Evolutionary conservation across 2,888 invertebrate genomes (phyloP).

Genomic region (Parnassius orleans): DNA sequence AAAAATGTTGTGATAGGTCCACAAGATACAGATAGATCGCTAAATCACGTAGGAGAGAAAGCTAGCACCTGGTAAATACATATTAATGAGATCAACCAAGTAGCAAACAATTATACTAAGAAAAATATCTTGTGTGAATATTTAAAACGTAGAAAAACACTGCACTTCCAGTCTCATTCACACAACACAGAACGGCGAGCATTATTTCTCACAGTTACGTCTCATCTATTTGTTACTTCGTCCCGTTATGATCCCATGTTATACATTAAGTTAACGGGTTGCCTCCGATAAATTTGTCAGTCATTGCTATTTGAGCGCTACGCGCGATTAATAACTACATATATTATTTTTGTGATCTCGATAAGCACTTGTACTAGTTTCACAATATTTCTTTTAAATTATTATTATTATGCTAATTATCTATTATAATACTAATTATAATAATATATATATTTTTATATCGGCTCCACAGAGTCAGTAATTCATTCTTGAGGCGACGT

Average conservation of each 20-base stretch:
- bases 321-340: too few species aligned
- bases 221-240: constrained; percentile 20
- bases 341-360: too few species aligned
- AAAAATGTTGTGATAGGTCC: too few species aligned
- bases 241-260: constrained; percentile 34
- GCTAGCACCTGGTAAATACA: neutral
- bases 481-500: too few species aligned
- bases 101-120: neutral
- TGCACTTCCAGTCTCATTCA: constrained; percentile 6
- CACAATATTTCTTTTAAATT: too few species aligned
- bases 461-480: too few species aligned
- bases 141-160: neutral
- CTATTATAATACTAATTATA: too few species aligned
- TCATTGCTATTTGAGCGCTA: neutral
- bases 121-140: neutral
- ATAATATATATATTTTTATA: too few species aligned
- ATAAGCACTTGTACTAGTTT: too few species aligned
- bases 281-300: constrained; percentile 1
- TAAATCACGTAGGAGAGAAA: too few species aligned
- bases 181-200: constrained; percentile 5
- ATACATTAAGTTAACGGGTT: constrained; percentile 32
- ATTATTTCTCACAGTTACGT: constrained; percentile 24
- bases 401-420: too few species aligned
- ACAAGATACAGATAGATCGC: too few species aligned
- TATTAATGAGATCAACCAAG: neutral